A percentile compares a stretch with the other conserved stretches of the same genome.
phyloP scores from a whole-genome alignment of 2,888 invertebrate species.

The Stegana nigrithorax region DNA sequence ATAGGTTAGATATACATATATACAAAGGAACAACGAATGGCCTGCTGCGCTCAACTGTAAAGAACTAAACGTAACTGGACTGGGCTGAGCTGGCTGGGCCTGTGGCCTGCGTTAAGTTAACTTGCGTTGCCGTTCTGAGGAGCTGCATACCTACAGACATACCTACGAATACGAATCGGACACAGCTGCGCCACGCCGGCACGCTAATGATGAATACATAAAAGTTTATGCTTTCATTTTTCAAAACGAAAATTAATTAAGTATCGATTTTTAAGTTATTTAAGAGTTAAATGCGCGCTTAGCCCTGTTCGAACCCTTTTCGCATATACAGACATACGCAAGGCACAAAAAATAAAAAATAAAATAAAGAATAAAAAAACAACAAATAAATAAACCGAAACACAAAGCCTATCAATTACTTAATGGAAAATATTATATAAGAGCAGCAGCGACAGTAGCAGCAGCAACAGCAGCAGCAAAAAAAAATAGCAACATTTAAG shows the following conservation, averaged over 20 bases:
- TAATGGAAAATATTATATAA: no score
- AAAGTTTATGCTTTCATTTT: constrained; percentile 35
- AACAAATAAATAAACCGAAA: neutral
- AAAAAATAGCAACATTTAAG: no score
- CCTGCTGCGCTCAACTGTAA: no score
- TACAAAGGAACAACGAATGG: no score
- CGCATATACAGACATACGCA: constrained; percentile 35
- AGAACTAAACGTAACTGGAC: no score
- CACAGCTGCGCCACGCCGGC: neutral
- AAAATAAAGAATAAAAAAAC: neutral
- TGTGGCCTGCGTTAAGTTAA: no score
- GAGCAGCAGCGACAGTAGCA: no score
- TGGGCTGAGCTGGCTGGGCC: no score
- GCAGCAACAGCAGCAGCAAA: no score
- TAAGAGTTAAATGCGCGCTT: neutral
- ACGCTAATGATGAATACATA: constrained; percentile 31
- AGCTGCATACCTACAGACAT: no score
- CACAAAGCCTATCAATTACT: neutral
- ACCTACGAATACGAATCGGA: neutral
- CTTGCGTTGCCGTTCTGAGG: no score
- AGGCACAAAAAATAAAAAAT: neutral
- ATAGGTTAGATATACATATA: no score
- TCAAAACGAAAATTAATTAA: constrained; percentile 50
- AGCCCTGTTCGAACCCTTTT: neutral
- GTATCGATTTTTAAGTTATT: constrained; percentile 43